Evolutionary conservation across 2,797 vertebrate species (phyloP).

Genomic region (Ambastaia sidthimunki): DNA sequence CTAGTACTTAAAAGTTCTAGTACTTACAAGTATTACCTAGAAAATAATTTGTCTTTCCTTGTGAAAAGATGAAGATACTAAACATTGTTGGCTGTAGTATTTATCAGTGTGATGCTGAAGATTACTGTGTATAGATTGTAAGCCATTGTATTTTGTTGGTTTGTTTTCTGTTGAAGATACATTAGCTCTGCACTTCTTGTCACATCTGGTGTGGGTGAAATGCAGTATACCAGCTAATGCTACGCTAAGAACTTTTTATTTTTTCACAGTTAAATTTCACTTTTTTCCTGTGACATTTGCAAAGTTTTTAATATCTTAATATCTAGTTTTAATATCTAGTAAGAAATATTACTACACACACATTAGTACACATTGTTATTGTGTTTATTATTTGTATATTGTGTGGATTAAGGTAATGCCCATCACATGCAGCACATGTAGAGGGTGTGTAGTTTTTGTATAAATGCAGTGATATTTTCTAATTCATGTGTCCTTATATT

Average conservation of each 20-base stretch:
- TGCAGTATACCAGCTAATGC: no score
- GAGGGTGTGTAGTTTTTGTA: not conserved
- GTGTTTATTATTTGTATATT: not conserved
- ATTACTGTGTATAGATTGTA: conserved; percentile 43
- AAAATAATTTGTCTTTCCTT: no score
- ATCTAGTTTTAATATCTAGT: not conserved
- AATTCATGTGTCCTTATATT: not conserved
- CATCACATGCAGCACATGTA: conserved; percentile 1
- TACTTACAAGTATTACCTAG: no score
- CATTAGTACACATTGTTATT: not conserved
- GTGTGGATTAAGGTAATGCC: not conserved
- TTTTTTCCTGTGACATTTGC: not conserved
- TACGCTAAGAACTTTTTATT: not conserved
- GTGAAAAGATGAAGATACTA: conserved; percentile 18
- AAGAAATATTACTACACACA: not conserved
- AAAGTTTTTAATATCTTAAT: no score
- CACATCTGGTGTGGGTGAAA: no score
- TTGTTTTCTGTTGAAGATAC: conserved; percentile 23
- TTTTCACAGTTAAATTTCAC: not conserved
- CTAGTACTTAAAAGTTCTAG: no score
- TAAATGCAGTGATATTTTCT: not conserved
- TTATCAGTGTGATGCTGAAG: conserved; percentile 57
- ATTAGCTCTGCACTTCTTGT: not conserved
- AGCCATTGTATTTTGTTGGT: conserved; percentile 50
- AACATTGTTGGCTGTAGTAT: conserved; percentile 61